Base-by-base conservation (phyloP, 2,113 vertebrate species). In the Antennarius striatus region DNA sequence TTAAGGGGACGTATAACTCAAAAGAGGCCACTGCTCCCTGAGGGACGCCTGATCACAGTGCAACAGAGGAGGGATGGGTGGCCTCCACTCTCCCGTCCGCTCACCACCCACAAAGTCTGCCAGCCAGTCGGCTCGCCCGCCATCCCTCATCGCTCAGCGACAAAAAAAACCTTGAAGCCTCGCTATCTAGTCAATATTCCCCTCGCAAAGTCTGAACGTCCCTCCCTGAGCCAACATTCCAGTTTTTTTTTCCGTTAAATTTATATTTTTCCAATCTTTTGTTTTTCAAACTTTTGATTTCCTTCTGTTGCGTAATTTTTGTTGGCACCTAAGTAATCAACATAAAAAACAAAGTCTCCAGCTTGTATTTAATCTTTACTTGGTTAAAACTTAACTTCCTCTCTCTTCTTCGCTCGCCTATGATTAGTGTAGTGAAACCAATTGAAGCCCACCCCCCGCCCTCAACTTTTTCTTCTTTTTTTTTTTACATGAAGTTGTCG, bases 1-100 rank as follows among this genome's bases (percentile, higher is more conserved):
- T 91, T 88, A 90, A 88, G 86, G 83, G 73, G 71, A 79, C 78
- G 74, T 86, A 91, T 92, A 92, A 92, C 89, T 92, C 91, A 92
- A 11, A 74, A 79, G 74, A 77, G 84, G 83, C 80, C 81, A 80
- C 82, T 63, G 79, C 84, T 87, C 86, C 83, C 79, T 50, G 80
- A 85, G 90, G 89, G 74, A 78, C 50, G 63, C 75, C 85, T 81
- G 86, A 85, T 86, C 83, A 84, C 75, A 80, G 56, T n/a, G 63
- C 68, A 70, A 60, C 79, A 74, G 75, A 76, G 73, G 39, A 65
- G 62, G 71, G 79, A 79, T 47, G 73, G 71, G 76, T 76, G 79
- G 71, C 83, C 73, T 77, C 75, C 62, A 63, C 80, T 75, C 77
- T 73, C 30, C 70, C 59, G 64, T 64, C 67, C 71, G 73, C 77